Conservation (phyloP, 2,113 vertebrate species). For the Diglossa brunneiventris region DNA sequence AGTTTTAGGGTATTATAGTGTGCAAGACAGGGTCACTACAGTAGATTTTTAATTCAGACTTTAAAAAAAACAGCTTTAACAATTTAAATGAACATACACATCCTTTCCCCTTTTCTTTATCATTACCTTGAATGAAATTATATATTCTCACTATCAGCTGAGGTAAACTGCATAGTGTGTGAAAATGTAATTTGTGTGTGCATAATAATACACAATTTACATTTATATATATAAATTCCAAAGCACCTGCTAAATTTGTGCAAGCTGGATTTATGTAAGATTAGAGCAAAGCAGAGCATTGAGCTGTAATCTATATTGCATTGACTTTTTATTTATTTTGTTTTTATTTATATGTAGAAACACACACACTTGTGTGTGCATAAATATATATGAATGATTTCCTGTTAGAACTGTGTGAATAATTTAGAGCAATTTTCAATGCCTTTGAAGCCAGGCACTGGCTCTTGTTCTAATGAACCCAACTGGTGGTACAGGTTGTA, state of each 20-base stretch:
- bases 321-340: conserved; percentile 42
- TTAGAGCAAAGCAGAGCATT: not conserved
- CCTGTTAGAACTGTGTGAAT: conserved; percentile 6
- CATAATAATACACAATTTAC: conserved; percentile 30
- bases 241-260: conserved; percentile 19
- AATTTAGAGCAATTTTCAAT: conserved; percentile 4
- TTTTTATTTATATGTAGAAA: conserved; percentile 38
- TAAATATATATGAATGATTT: conserved; percentile 40
- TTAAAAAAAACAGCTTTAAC: conserved; percentile 51
- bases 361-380: not conserved
- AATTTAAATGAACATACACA: conserved; percentile 53
- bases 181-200: conserved; percentile 29
- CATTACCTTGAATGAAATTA: conserved; percentile 35
- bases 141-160: not conserved
- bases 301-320: conserved; percentile 8
- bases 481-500: not conserved
- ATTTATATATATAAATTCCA: conserved; percentile 15
- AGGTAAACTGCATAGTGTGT: not conserved
- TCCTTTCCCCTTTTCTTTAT: conserved; percentile 37
- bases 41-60: conserved; percentile 67
- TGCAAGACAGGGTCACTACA: conserved; percentile 87
- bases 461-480: not conserved
- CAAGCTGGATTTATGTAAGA: conserved; percentile 21
- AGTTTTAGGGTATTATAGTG: conserved; percentile 89
- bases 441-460: not conserved